Base-by-base conservation (phyloP, 2,113 vertebrate genomes). In the Chaetops frenatus region DNA sequence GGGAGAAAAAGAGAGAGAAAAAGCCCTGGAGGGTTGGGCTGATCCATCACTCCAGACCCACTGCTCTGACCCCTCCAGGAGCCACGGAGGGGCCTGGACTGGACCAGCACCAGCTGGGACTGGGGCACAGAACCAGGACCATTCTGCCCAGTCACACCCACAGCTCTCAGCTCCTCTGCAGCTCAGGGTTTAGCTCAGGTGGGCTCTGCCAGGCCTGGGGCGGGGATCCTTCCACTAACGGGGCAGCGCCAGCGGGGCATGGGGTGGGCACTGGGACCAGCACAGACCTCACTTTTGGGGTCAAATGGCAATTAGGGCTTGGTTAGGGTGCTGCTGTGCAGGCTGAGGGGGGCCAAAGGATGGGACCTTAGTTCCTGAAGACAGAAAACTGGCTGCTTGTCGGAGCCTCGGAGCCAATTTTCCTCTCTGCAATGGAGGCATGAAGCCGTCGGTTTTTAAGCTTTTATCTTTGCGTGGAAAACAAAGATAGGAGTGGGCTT, bases 321-420 rank as follows among this genome's bases (percentile, higher is more conserved):
- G 5, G 0, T 45, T 48, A 72, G 45, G 8, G 9, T 3, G 13
- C 31, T 5, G 21, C 78, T 45, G 48, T 31, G 82, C 38, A 23
- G 69, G 92, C 18, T 18, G 84, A 62, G 74, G 0, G 74, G 8
- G 91, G 94, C 89, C 83, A 23, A n/a, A 54, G 92, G 88, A 94
- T 90, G 84, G 92, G 94, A 94, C 91, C 93, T 97, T 96, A 94
- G 86, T 97, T 93, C 86, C 92, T 71, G 92, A 86, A 96, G 88
- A 66, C 33, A 14, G 92, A 95, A 94, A 95, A 87, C 50, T 70
- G 95, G 91, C 83, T 8, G 54, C 90, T 51, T 21, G 48, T 48
- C 3, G 47, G 74, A 90, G 64, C 58, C 83, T 31, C 35, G 29
- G 11, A 87, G 86, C 92, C 95, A 81, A 12, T 92, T 95, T 96